phyloP scores from a whole-genome alignment of 2,888 invertebrate genomes.

The Tricholauxania praeusta region DNA sequence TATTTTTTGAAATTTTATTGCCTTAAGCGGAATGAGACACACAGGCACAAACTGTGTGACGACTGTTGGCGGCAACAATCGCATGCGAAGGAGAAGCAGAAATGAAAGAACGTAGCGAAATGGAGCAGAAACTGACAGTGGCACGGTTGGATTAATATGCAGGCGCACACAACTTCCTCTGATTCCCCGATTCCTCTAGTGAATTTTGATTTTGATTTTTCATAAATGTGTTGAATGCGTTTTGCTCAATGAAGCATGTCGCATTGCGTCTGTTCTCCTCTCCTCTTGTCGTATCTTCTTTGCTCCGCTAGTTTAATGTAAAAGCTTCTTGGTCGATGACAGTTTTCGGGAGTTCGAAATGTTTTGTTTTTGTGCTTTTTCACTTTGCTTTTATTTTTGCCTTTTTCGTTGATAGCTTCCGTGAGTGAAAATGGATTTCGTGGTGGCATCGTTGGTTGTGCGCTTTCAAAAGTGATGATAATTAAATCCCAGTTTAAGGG shows the following conservation, averaged over 20 bases:
- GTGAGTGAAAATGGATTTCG: not conserved
- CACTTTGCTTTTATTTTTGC: not conserved
- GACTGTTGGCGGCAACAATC: not conserved
- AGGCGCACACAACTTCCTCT: not conserved
- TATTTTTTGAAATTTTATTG: slow-evolving; percentile 33
- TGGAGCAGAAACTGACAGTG: not conserved
- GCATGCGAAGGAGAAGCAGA: slow-evolving; percentile 1
- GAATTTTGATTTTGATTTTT: slow-evolving; percentile 24
- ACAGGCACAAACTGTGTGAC: not conserved
- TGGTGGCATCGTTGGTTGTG: not conserved
- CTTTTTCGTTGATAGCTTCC: not conserved
- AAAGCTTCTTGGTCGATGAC: too few relatives aligned
- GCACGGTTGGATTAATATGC: slow-evolving; percentile 12
- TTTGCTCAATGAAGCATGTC: slow-evolving; percentile 31
- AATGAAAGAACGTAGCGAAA: not conserved
- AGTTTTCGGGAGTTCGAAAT: slow-evolving; percentile 7
- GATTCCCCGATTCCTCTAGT: too few relatives aligned
- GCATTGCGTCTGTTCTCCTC: not conserved
- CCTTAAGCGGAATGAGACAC: not conserved
- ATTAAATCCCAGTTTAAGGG: slow-evolving; percentile 27
- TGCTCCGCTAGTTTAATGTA: not conserved
- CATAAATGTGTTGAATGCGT: slow-evolving; percentile 36
- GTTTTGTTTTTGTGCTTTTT: slow-evolving; percentile 5
- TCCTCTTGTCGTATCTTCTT: not conserved
- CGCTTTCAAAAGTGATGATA: not conserved